Percentiles rank a stretch among this genome's conserved stretches.
These are phyloP conservation scores for Nematolebias whitei DNA, from an alignment of 2,113 vertebrate genomes.

Conservation along the genomic window DNA sequence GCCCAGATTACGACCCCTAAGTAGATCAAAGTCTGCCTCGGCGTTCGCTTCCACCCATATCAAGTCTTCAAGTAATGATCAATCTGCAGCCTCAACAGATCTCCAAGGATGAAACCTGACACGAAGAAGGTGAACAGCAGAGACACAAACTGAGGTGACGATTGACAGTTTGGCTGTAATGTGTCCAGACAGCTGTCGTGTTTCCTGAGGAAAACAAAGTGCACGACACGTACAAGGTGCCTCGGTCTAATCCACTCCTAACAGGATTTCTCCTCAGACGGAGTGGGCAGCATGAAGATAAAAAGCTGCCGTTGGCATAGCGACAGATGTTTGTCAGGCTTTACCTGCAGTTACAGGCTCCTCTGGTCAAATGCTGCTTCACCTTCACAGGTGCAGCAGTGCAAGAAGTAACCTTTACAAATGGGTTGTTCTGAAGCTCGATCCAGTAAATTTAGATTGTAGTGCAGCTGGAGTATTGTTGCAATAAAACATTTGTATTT, in stretches of 20 bases:
- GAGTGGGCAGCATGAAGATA: conserved; percentile 33
- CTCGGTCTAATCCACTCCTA: conserved; percentile 63
- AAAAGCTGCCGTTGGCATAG: conserved; percentile 30
- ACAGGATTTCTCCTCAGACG: conserved; percentile 47
- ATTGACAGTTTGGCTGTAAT: conserved; percentile 55
- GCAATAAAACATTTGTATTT: too few relatives aligned
- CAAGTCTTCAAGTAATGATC: conserved; percentile 31
- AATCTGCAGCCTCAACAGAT: conserved; percentile 49
- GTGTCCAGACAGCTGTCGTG: conserved; percentile 49
- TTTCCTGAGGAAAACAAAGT: conserved; percentile 56
- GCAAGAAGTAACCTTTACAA: too few relatives aligned
- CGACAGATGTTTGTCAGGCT: neutral
- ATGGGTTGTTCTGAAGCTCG: too few relatives aligned
- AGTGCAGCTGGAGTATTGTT: too few relatives aligned
- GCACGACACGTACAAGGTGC: conserved; percentile 58
- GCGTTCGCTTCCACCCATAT: conserved; percentile 32
- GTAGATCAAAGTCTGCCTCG: conserved; percentile 35
- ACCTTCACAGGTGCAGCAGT: too few relatives aligned
- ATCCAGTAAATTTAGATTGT: too few relatives aligned
- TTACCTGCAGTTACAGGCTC: neutral
- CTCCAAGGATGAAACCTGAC: conserved; percentile 36
- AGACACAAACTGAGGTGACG: neutral
- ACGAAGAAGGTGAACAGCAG: neutral
- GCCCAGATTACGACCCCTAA: conserved; percentile 37
- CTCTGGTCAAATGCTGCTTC: neutral